A percentile compares a stretch with the other conserved stretches of the same genome.
These are phyloP conservation scores for Meiosimyza decipiens DNA, from an alignment of 2,888 invertebrate genomes.

Conservation along the genomic window DNA sequence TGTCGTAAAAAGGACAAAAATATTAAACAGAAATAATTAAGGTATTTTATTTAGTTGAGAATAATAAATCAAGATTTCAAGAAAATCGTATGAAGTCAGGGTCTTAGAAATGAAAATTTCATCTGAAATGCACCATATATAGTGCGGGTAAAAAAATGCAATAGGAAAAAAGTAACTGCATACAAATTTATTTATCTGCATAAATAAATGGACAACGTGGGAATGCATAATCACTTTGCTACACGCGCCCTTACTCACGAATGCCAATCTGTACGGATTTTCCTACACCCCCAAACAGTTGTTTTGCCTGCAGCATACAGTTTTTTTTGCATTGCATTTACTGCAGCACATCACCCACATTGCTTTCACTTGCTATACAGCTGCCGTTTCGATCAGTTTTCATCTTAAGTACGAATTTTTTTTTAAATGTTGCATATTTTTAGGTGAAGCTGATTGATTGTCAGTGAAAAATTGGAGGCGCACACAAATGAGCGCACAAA, in stretches of 20 bases:
- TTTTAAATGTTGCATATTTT: constrained; percentile 28
- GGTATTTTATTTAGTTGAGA: too few species aligned
- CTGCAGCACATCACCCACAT: not conserved
- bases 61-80: too few species aligned
- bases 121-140: not conserved
- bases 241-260: not conserved
- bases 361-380: not conserved
- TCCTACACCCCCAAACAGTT: not conserved
- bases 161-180: not conserved
- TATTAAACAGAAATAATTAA: too few species aligned
- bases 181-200: constrained; percentile 29
- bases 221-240: constrained; percentile 28
- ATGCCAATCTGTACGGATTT: not conserved
- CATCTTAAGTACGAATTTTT: constrained; percentile 2
- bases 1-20: too few species aligned
- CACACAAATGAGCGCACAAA: not conserved
- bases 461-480: not conserved
- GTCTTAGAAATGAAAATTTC: too few species aligned
- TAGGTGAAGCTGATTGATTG: constrained; percentile 27
- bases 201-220: constrained; percentile 34
- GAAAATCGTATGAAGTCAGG: too few species aligned
- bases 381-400: not conserved
- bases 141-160: not conserved
- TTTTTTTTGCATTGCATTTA: not conserved
- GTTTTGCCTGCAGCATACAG: constrained; percentile 4